Percentiles rank a stretch among this genome's conserved stretches.
Conservation (phyloP, 2,113 vertebrate genomes). For the Terrapene triunguis region DNA sequence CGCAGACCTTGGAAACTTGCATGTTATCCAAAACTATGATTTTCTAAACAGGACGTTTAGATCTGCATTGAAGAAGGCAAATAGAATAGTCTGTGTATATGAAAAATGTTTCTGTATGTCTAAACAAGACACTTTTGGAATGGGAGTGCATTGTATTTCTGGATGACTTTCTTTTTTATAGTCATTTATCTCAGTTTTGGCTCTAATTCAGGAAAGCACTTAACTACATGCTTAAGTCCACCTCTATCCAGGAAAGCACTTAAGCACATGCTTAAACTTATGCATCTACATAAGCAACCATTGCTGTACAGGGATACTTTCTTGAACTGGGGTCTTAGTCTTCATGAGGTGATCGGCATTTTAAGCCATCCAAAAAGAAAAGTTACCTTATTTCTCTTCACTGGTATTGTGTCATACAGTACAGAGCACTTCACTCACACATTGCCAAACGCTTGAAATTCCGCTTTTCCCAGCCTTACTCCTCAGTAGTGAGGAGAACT, state of each 20-base stretch:
- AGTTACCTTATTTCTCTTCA: slow-evolving; percentile 35
- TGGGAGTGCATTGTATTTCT: not conserved
- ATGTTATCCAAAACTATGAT: not conserved
- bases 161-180: not conserved
- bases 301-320: slow-evolving; percentile 11
- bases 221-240: not conserved
- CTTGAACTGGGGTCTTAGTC: not conserved
- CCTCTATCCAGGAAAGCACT: not conserved
- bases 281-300: not conserved
- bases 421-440: not conserved
- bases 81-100: slow-evolving; percentile 11
- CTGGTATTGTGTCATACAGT: slow-evolving; percentile 49
- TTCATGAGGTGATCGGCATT: slow-evolving; percentile 18
- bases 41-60: slow-evolving; percentile 24
- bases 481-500: not conserved
- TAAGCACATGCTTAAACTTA: not conserved
- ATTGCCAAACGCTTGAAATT: slow-evolving; percentile 57
- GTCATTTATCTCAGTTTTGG: slow-evolving; percentile 11
- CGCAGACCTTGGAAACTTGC: slow-evolving; percentile 52
- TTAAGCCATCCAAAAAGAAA: not conserved
- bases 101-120: not conserved
- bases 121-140: slow-evolving; percentile 9
- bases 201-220: slow-evolving; percentile 23
- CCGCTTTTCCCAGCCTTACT: slow-evolving; percentile 16
- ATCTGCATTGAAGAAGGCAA: slow-evolving; percentile 19